Base-by-base conservation (phyloP, 2,797 vertebrate genomes). In the Tragopan temminckii region DNA sequence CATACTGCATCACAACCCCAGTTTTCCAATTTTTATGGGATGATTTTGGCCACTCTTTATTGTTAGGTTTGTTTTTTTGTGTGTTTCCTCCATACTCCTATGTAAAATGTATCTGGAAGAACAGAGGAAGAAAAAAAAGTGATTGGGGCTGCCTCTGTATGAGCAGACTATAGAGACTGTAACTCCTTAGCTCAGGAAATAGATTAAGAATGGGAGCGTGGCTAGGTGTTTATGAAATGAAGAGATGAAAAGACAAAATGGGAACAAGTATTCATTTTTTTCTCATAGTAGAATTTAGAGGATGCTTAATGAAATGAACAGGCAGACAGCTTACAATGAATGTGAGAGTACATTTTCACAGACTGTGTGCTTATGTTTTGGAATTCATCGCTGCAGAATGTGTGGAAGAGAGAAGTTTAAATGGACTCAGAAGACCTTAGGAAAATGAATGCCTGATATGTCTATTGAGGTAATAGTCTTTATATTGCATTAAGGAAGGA, bases 381-480 rank as follows among this genome's bases (percentile, higher is more conserved):
- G 64, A 90, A 90, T 94, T 80, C 76, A 71, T 89, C 88, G 76
- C n/a, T 53, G 75, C 20, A 46, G 63, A 89, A 61, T 50, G 5
- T 68, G n/a, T 71, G 45, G 64, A 80, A 77, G 40, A 45, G 9
- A 87, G 50, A 83, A 80, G 33, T 89, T 89, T 87, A 93, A 94
- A 94, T 64, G 76, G 76, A 85, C 95, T 87, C 29, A 1, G 80
- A 94, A 89, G 66, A 90, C 72, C 87, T 93, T 89, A 85, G 58
- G 79, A 94, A 94, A 92, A 94, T 75, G 61, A 89, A 92, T 92
- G 42, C 24, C 71, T 93, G 81, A 90, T 80, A 63, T 31, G 64
- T 80, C 94, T 81, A 75, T 79, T 46, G 85, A 96, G 89, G 69
- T 88, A 93, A 94, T 71, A 71, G 76, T 85, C 89, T 92, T 93